Base-by-base conservation (phyloP, 1,140 invertebrate species). In the Leptinotarsa texana region DNA sequence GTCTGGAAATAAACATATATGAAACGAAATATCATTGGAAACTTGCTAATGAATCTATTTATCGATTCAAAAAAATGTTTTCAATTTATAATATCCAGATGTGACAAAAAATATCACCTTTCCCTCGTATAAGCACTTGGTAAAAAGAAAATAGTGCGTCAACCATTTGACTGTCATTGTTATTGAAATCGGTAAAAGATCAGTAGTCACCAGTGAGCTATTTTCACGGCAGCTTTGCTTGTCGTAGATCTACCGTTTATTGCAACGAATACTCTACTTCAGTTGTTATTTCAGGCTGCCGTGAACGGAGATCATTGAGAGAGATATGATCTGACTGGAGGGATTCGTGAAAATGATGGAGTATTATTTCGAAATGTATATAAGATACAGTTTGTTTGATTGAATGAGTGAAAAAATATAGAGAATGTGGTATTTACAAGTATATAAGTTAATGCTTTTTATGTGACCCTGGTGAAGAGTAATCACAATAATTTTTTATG, bases 281-380 rank as follows among this genome's bases (percentile, higher is more conserved):
- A 33, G 17, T 69, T 69, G 67, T 69, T 69, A 69, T 69, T 69
- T 69, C 67, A 69, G 67, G 67, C 42, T 24, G 27, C 67, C 42
- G 67, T 47, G n/a, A 69, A 33, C 42, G 33, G 33, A 69, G 67
- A 69, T 69, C 42, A 48, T 69, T 69, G 13, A 33, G 21, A 33
- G 33, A 65, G 63, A 65, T 65, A 62, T 21, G 61, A 21, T 22
- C 13, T 21, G 63, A 15, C 21, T 65, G 21, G 15, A 2, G 21
- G 63, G 6, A 22, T 15, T 18, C 13, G 63, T 24, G 3, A 65
- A 65, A 17, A 6, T 27, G 22, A 21, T 65, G 2, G 4, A 65
- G 63, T 65, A 65, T 65, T 65, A 22, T 65, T 65, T 65, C 27
- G 27, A 65, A 21, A 24, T 65, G 13, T 17, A 65, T 17, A 65